Percentiles rank a stretch among this genome's conserved stretches.
These are phyloP conservation scores for Falco concolor DNA, from an alignment of 2,797 vertebrate genomes.

Conservation along the genomic window DNA sequence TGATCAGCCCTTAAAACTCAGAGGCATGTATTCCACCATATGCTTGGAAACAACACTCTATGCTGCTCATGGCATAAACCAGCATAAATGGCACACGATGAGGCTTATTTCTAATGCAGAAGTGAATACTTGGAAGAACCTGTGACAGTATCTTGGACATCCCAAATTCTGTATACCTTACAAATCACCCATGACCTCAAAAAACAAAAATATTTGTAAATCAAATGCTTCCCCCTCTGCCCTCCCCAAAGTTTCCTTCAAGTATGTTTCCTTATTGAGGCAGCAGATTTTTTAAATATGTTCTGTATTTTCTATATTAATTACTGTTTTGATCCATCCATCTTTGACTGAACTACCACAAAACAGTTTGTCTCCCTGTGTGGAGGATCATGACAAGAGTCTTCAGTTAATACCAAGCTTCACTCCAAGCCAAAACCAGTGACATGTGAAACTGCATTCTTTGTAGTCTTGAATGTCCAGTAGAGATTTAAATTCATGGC, in stretches of 20 bases:
- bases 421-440: not conserved
- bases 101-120: not conserved
- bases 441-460: not conserved
- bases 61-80: not conserved
- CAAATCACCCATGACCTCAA: not conserved
- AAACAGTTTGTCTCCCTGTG: not conserved
- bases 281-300: not conserved
- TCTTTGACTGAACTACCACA: not conserved
- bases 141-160: not conserved
- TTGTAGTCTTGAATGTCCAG: not conserved
- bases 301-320: not conserved
- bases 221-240: not conserved
- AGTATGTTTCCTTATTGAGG: not conserved
- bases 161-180: not conserved
- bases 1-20: not conserved
- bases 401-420: not conserved
- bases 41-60: not conserved
- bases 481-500: not conserved
- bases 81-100: not conserved
- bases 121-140: not conserved
- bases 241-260: not conserved
- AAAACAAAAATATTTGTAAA: not conserved
- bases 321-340: not conserved
- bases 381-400: not conserved
- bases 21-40: fast-evolving